A percentile compares a stretch with the other conserved stretches of the same genome.
Evolutionary conservation across 92 coral and sea anemone species (phyloP).

Genomic region (Micromussa lordhowensis): DNA sequence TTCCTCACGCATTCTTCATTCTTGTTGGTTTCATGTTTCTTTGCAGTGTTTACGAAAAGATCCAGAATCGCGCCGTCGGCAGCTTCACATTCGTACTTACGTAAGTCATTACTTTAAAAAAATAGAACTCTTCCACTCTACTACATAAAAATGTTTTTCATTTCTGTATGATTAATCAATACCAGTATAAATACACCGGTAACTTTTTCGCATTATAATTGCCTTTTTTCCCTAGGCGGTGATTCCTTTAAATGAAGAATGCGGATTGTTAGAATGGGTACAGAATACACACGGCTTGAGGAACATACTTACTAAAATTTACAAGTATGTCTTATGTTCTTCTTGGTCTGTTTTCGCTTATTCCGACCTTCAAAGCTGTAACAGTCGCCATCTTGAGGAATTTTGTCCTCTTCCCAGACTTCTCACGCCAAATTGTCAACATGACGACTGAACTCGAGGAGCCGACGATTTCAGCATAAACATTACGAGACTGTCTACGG

Average conservation of each 20-base stretch:
- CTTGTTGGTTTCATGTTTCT: not conserved
- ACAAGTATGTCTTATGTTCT: constrained; percentile 66
- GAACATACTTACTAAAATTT: constrained; percentile 84
- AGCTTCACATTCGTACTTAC: constrained; percentile 90
- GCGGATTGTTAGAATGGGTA: constrained; percentile 97
- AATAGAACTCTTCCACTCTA: not conserved
- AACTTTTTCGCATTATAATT: not conserved
- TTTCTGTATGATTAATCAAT: not conserved
- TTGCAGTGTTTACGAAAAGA: constrained; percentile 91
- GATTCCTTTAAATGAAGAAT: constrained; percentile 93
- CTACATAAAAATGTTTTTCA: not conserved
- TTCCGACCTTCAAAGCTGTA: not conserved
- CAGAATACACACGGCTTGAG: constrained; percentile 90
- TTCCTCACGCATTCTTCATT: not conserved
- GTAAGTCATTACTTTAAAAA: constrained; percentile 60
- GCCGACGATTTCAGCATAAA: no score
- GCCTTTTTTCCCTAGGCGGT: constrained; percentile 74
- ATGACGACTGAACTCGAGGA: no score
- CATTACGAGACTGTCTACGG: no score
- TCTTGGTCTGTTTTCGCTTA: not conserved
- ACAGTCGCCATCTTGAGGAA: not conserved
- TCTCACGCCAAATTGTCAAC: no score
- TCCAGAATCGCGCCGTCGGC: constrained; percentile 91
- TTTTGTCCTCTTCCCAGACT: not conserved
- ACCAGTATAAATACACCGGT: not conserved